These are phyloP conservation scores for Aurelia aurita DNA, from an alignment of 30 jellyfish, hydroid and myxozoan genomes.

Conservation along the genomic window DNA sequence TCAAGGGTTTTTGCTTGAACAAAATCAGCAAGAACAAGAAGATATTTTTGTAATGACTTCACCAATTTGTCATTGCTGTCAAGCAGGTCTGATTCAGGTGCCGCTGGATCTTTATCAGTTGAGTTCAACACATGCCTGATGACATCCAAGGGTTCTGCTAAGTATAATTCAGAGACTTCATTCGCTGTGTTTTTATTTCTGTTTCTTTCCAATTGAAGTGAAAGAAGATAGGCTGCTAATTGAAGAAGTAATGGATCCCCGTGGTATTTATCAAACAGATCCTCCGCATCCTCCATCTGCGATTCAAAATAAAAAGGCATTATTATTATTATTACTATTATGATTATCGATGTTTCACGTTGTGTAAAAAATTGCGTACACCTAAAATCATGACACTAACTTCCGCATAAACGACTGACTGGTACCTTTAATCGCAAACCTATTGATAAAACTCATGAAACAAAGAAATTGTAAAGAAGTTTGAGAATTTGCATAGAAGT, in stretches of 20 bases:
- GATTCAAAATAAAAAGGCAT: not conserved
- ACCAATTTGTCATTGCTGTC: not conserved
- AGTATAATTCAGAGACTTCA: slow-evolving; percentile 10
- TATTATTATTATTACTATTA: no score
- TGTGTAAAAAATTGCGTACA: no score
- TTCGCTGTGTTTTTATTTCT: not conserved
- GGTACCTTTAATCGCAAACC: no score
- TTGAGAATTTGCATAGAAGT: no score
- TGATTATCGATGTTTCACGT: no score
- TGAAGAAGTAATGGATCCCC: slow-evolving; percentile 72
- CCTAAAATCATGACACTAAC: no score
- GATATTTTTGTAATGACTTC: slow-evolving; percentile 33
- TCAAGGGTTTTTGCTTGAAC: slow-evolving; percentile 89
- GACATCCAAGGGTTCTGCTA: slow-evolving; percentile 4
- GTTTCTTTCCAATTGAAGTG: slow-evolving; percentile 30
- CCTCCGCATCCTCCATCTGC: slow-evolving; percentile 62
- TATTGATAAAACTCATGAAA: no score
- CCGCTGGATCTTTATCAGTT: not conserved
- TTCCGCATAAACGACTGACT: no score
- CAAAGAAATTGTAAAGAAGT: no score
- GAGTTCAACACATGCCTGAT: slow-evolving; percentile 16
- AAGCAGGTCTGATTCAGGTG: not conserved
- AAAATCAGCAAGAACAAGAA: slow-evolving; percentile 72
- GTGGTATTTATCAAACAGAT: slow-evolving; percentile 42
- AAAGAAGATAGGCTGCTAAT: slow-evolving; percentile 39